Base-by-base conservation (phyloP, 2,888 invertebrate species). In the Agrilus mali region DNA sequence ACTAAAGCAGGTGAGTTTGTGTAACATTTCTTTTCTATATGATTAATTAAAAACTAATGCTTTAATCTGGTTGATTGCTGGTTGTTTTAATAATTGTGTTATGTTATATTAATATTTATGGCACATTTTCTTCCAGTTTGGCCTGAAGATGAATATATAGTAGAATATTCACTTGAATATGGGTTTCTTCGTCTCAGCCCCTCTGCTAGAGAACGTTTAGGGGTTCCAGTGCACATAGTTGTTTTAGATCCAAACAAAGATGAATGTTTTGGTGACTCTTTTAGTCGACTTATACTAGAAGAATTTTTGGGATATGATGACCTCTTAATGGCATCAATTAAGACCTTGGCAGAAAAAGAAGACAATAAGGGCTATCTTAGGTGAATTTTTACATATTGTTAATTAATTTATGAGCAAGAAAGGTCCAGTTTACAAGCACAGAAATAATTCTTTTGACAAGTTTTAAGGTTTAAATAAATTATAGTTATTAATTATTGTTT, bases 231-330 rank as follows among this genome's bases (percentile, higher is more conserved):
- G 2, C 81, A 85, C 61, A 83, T 88, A 13, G 84, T 87, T 10
- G 82, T 85, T 14, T 61, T 90, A 60, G 94, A 98, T 72, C 94
- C 97, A 0, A 74, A 75, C 36, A 81, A 77, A 43, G 89, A 96
- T 60, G 75, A 77, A 48, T 98, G 98, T 63, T 97, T 98, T 66
- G 97, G 97, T 0, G 95, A 96, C 65, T 68, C 81, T 0, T 83
- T 96, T 60, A 92, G 54, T 40, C 78, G 92, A 38, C 82, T 93
- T 57, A 77, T 98, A 48, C 76, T 98, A 33, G 87, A 90, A 50
- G 85, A 92, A 60, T 86, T 97, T 63, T 74, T 98, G 36, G 98
- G 98, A 22, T 98, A 97, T 59, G 96, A 98, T 61, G 97, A 98
- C 63, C 70, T 98, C 46, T 72, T 99, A 2, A 94, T 97, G 90